Percentiles rank a stretch among this genome's conserved stretches.
Evolutionary conservation across 2,888 invertebrate species (phyloP).

Genomic region (Heliconius charithonia): DNA sequence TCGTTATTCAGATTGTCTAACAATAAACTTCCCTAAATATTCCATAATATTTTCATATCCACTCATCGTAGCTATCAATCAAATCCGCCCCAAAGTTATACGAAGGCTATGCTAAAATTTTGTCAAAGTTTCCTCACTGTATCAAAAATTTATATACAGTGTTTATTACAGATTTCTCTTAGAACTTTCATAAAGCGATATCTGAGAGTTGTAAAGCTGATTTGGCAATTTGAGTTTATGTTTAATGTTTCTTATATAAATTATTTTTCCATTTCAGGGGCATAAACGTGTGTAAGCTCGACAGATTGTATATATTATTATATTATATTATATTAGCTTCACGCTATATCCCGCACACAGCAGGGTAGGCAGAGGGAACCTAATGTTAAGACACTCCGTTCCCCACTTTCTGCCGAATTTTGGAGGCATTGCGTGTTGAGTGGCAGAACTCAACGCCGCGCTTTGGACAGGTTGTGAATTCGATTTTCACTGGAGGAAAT

Average conservation of each 20-base stretch:
- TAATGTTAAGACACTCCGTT: too few relatives aligned
- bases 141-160: constrained; percentile 6
- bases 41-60: not conserved
- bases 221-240: not conserved
- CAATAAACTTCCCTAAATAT: too few relatives aligned
- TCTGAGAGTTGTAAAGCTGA: constrained; percentile 4
- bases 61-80: not conserved
- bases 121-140: not conserved
- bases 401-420: too few relatives aligned
- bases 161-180: not conserved
- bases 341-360: too few relatives aligned
- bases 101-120: not conserved
- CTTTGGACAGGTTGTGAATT: too few relatives aligned
- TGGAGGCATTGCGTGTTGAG: too few relatives aligned
- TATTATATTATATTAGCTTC: too few relatives aligned
- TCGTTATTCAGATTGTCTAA: too few relatives aligned
- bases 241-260: not conserved
- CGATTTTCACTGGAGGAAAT: not conserved
- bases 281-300: not conserved
- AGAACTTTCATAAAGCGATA: constrained; percentile 3
- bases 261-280: not conserved
- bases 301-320: too few relatives aligned
- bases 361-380: too few relatives aligned
- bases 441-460: too few relatives aligned
- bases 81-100: not conserved